A percentile compares a stretch with the other conserved stretches of the same genome.
Evolutionary conservation across 2,888 invertebrate species (phyloP).

Genomic region (Metacarcinus magister): DNA sequence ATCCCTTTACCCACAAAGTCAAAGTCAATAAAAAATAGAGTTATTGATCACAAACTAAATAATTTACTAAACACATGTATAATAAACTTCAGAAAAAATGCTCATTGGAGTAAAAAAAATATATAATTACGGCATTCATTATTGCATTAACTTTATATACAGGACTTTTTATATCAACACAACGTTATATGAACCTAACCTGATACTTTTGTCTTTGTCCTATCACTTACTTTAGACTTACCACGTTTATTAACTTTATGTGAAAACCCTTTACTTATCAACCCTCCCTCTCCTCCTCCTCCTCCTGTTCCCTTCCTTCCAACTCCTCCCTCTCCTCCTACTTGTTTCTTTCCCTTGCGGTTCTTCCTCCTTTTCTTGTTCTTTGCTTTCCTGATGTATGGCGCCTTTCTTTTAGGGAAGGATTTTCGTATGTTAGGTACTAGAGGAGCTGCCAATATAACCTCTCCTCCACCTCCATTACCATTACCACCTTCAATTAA

Average conservation of each 20-base stretch:
- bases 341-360: slow-evolving; percentile 58
- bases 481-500: neutral
- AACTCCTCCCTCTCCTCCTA: neutral
- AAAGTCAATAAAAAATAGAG: too few relatives aligned
- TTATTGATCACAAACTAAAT: too few relatives aligned
- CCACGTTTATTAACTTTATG: neutral
- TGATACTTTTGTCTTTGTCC: neutral
- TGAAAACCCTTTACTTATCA: neutral
- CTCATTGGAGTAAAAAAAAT: neutral
- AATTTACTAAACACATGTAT: too few relatives aligned
- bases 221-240: neutral
- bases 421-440: slow-evolving; percentile 75
- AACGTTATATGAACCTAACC: neutral
- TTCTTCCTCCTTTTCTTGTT: slow-evolving; percentile 73
- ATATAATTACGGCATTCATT: neutral
- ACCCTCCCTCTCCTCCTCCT: neutral
- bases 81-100: too few relatives aligned
- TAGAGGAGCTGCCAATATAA: slow-evolving; percentile 61
- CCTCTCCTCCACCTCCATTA: neutral
- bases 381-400: slow-evolving; percentile 72
- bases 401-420: slow-evolving; percentile 74
- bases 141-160: neutral
- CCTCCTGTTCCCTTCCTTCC: neutral
- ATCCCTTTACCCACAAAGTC: too few relatives aligned
- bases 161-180: neutral